Conservation (phyloP, 1,140 invertebrate species). For the Apolygus lucorum region DNA sequence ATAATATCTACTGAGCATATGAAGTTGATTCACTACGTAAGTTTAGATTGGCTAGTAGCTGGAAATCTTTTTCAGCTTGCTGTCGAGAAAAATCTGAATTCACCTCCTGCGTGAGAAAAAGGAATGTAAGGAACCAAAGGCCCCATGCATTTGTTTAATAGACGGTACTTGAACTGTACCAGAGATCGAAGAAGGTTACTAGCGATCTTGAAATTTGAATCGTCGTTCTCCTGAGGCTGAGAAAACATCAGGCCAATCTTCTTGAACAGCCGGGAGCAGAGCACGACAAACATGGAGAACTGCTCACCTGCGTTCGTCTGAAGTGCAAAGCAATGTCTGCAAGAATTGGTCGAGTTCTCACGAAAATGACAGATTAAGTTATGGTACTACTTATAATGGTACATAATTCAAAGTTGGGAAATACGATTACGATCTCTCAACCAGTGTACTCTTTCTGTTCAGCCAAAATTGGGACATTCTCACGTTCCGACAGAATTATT, state of each 20-base stretch:
- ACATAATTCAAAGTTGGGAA: no score
- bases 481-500: no score
- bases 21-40: no score
- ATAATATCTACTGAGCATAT: no score
- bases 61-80: slow-evolving; percentile 81
- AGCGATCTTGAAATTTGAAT: slow-evolving; percentile 82
- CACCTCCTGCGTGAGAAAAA: slow-evolving; percentile 48
- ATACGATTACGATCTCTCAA: no score
- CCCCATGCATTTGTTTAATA: neutral
- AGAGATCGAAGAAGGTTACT: slow-evolving; percentile 67
- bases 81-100: slow-evolving; percentile 75
- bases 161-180: neutral
- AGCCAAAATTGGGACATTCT: no score
- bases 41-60: slow-evolving; percentile 80
- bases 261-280: slow-evolving; percentile 84
- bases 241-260: slow-evolving; percentile 75
- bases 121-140: slow-evolving; percentile 22
- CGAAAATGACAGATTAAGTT: no score
- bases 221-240: slow-evolving; percentile 85
- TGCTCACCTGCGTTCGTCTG: slow-evolving; percentile 92
- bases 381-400: no score
- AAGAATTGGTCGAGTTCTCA: no score
- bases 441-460: no score
- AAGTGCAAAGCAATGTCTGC: slow-evolving; percentile 85
- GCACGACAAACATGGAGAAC: slow-evolving; percentile 84